phyloP scores from a whole-genome alignment of 2,888 invertebrate genomes.

The Leptinotarsa tumamoca region DNA sequence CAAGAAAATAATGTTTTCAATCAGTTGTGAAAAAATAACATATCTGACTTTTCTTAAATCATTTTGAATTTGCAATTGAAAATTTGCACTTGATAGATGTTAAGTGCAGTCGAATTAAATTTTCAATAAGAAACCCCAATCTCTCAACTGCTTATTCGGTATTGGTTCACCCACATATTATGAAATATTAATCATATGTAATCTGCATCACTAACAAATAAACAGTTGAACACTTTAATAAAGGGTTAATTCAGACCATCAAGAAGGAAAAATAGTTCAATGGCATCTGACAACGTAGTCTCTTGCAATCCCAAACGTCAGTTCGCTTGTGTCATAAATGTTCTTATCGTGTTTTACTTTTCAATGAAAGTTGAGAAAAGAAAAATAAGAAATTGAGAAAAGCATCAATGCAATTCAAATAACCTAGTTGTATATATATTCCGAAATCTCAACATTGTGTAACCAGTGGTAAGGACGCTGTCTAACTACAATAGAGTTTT shows the following conservation, averaged over 20 bases:
- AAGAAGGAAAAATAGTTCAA: conserved; percentile 12
- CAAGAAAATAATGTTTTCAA: too few relatives aligned
- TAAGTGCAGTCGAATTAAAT: too few relatives aligned
- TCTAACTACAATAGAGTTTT: conserved; percentile 7
- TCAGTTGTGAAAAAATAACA: too few relatives aligned
- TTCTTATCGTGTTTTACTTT: not conserved
- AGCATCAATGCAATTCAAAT: conserved; percentile 2
- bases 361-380: not conserved
- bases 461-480: conserved; percentile 12
- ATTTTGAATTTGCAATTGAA: too few relatives aligned
- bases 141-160: too few relatives aligned
- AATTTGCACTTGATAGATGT: too few relatives aligned
- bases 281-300: conserved; percentile 2
- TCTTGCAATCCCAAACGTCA: conserved; percentile 2
- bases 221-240: not conserved
- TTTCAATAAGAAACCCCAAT: too few relatives aligned
- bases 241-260: not conserved
- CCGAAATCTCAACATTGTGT: not conserved
- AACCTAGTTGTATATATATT: not conserved
- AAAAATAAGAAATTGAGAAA: not conserved
- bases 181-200: too few relatives aligned
- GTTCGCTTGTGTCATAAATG: not conserved
- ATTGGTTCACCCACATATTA: too few relatives aligned
- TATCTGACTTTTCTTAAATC: too few relatives aligned
- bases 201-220: not conserved